Evolutionary conservation across 2,113 vertebrate species (phyloP), one percentile per base, ranked within the genome.

Genomic region (Ophthalmotilapia sp.): DNA sequence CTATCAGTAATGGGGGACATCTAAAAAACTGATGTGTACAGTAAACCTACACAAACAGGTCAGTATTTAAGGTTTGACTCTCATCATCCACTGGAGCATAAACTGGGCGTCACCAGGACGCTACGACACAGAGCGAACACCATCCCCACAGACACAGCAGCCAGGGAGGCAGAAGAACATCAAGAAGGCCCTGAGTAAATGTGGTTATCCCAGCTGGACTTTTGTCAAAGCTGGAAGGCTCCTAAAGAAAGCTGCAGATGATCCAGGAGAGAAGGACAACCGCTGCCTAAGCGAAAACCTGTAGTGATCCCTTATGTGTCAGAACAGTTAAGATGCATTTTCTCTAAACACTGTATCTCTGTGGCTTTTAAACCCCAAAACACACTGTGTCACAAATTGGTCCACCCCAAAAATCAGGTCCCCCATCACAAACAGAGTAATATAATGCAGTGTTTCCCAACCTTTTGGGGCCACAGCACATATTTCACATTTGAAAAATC

Each of bases 221-320:
- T 58, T 58, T 58, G 23, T 58, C 4, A 58, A 29, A 29, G 55
- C 23, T 15, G 13, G 0, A 58, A 58, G 55, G 1, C 23, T 0
- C 7, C 55, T 29, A 58, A 58, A 29, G 55, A 15, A 55, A 55
- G 0, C 53, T 23, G 0, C n/a, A 23, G 53, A 0, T 0, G 4
- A 56, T 56, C 54, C 54, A 29, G 55, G 13, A 29, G 26, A 58
- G 3, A 58, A 58, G 26, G 1, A 58, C 5, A 6, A 31, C 56
- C 3, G 0, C 3, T 2, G 55, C 0, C 7, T 6, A 9, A 58
- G 26, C 0, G 7, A 58, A 31, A 58, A 31, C 55, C 55, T 31
- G 14, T 1, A 60, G 5, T 6, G 56, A 31, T 58, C 56, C 1
- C n/a, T 0, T 54, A 9, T 1, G 56, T 60, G 56, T 17, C 29